Evolutionary conservation across 2,888 invertebrate species (phyloP), one percentile per base, ranked within the genome.

Genomic region (Drosophila gaucha): DNA sequence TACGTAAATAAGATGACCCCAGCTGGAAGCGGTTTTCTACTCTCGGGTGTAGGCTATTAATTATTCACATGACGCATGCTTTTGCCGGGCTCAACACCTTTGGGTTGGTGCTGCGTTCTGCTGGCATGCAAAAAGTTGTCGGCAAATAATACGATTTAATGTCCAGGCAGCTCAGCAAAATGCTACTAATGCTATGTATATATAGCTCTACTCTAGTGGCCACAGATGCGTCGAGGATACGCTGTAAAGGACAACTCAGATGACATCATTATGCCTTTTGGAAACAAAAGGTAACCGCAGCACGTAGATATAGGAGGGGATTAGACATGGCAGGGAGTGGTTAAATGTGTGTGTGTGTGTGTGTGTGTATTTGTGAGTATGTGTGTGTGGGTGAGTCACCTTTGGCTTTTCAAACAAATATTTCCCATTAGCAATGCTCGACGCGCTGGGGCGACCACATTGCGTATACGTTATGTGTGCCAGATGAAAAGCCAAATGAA

Each of bases 241-340:
- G 56, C 41, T 60, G 50, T 43, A 62, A 67, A 62, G 70, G 63
- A 64, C 38, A 57, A 49, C 57, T 70, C 73, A 76, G 85, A 85
- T 85, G 85, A 85, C 85, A 85, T 85, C 85, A 85, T 88, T 88
- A 85, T 78, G 89, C 66, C 82, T 80, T 77, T 80, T 67, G 70
- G 67, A 68, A 88, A 79, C 88, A 88, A 86, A 82, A 88, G 88
- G 82, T 82, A 82, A 88, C 88, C 88, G 60, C 86, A 84, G 44
- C 51, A 58, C 41, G 41, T 22, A 30, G 56, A 47, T 35, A 10
- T 30, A 26, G 10, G 10, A 30, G 18, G 46, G 14, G 26, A 18
- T 41, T 41, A 41, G 26, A 26, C 3, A 22, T 44, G 44, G 31
- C 31, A 46, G 46, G 46, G 22, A 16, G 65, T 46, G 44, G 35